These are phyloP conservation scores for Phenganax marumi DNA, from an alignment of 92 coral and sea anemone species.

Conservation along the genomic window DNA sequence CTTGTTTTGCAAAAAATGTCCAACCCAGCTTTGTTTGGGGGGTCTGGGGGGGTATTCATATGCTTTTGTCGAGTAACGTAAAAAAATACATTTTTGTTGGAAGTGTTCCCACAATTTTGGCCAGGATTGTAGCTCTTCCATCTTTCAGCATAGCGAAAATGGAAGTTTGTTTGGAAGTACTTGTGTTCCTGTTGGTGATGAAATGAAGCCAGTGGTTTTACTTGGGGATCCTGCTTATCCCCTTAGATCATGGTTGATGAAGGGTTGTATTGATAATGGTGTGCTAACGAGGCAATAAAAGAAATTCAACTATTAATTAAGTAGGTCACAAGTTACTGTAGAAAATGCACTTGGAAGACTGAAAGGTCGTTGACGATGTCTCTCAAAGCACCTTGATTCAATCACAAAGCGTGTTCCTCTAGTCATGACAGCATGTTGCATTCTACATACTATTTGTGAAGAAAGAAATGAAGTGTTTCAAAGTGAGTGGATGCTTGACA, in stretches of 20 bases:
- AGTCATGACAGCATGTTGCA: slow-evolving; percentile 45
- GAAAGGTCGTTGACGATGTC: slow-evolving; percentile 51
- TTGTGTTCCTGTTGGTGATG: too few relatives aligned
- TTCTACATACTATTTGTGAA: slow-evolving; percentile 50
- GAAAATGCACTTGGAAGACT: slow-evolving; percentile 49
- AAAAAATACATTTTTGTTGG: too few relatives aligned
- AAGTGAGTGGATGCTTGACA: slow-evolving; percentile 22
- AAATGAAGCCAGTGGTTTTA: too few relatives aligned
- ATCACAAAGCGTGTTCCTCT: slow-evolving; percentile 32
- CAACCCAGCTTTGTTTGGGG: too few relatives aligned
- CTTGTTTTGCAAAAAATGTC: too few relatives aligned
- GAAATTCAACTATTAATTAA: slow-evolving; percentile 47
- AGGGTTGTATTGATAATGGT: slow-evolving; percentile 15
- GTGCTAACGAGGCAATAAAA: neutral
- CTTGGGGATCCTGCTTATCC: neutral
- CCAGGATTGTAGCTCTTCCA: too few relatives aligned
- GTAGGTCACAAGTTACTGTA: slow-evolving; percentile 51
- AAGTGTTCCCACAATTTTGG: too few relatives aligned
- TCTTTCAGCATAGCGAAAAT: too few relatives aligned
- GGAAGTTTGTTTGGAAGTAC: too few relatives aligned
- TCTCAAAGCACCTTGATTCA: slow-evolving; percentile 45
- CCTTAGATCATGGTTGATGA: slow-evolving; percentile 23
- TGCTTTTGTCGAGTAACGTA: too few relatives aligned
- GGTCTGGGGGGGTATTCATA: too few relatives aligned
- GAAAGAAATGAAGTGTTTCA: slow-evolving; percentile 43